These are phyloP conservation scores for Drosophila chauvacae DNA, from an alignment of 1,140 invertebrate species.

Conservation along the genomic window DNA sequence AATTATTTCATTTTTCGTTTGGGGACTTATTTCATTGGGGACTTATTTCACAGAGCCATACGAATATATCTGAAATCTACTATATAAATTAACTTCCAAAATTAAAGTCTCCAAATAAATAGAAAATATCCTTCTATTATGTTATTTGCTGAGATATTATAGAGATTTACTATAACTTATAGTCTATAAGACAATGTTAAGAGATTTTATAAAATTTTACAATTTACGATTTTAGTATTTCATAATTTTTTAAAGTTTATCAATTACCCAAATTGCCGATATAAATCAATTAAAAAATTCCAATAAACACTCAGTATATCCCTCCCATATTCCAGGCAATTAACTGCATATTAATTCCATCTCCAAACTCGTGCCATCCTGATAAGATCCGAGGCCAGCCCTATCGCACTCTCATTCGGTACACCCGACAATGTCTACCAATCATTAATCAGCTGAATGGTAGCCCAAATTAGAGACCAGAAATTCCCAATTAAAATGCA, in stretches of 20 bases:
- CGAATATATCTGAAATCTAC: too few species aligned
- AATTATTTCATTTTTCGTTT: too few species aligned
- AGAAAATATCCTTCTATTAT: too few species aligned
- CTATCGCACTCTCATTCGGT: constrained; percentile 19
- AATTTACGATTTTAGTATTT: neutral
- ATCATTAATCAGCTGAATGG: constrained; percentile 67
- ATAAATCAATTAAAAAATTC: neutral
- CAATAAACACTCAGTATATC: neutral
- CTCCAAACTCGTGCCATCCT: constrained; percentile 9
- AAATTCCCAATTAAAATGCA: constrained; percentile 69
- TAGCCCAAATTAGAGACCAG: constrained; percentile 47
- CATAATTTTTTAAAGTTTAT: neutral
- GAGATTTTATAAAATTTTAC: neutral
- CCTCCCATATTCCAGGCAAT: neutral
- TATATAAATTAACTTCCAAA: too few species aligned
- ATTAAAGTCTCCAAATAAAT: too few species aligned
- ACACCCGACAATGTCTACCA: constrained; percentile 27
- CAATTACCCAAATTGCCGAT: too few species aligned
- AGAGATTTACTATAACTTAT: too few species aligned
- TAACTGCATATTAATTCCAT: constrained; percentile 10
- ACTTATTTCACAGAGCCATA: too few species aligned
- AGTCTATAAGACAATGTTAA: neutral
- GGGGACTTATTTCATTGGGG: too few species aligned
- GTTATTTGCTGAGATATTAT: too few species aligned
- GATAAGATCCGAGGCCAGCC: constrained; percentile 1